phyloP scores from a whole-genome alignment of 2,888 invertebrate genomes.

The Thecophora atra region DNA sequence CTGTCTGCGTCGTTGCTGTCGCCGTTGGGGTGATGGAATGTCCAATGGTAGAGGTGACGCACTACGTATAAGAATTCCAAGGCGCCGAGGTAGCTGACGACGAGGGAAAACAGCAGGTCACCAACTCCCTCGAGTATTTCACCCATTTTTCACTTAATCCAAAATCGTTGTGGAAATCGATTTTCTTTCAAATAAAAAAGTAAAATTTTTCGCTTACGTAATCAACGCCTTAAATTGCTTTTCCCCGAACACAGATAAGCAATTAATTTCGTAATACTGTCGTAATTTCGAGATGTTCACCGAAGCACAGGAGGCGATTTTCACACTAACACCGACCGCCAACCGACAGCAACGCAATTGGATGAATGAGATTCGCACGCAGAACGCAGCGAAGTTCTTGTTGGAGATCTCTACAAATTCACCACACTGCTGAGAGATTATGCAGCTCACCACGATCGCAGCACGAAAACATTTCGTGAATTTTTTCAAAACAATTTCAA shows the following conservation, averaged over 20 bases:
- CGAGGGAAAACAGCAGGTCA: slow-evolving; percentile 76
- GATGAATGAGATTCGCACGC: slow-evolving; percentile 14
- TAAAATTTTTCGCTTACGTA: slow-evolving; percentile 46
- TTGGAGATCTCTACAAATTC: slow-evolving; percentile 11
- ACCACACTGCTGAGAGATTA: slow-evolving; percentile 6
- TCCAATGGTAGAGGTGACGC: slow-evolving; percentile 62
- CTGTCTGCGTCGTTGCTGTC: slow-evolving; percentile 49
- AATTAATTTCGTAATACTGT: slow-evolving; percentile 39
- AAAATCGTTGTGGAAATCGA: too few species aligned
- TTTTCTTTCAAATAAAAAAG: too few species aligned
- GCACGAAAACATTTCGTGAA: neutral
- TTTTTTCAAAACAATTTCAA: slow-evolving; percentile 4
- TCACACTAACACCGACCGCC: slow-evolving; percentile 10
- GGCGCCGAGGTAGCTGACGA: slow-evolving; percentile 80
- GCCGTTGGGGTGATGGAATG: slow-evolving; percentile 54
- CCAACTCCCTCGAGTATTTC: slow-evolving; percentile 71
- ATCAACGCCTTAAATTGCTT: slow-evolving; percentile 35
- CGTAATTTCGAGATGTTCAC: neutral
- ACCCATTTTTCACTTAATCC: slow-evolving; percentile 42
- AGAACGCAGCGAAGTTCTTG: slow-evolving; percentile 19
- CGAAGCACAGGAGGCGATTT: neutral
- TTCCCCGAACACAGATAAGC: slow-evolving; percentile 27
- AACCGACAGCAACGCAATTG: slow-evolving; percentile 36
- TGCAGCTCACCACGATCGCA: neutral
- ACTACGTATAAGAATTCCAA: slow-evolving; percentile 69